A percentile compares a stretch with the other conserved stretches of the same genome.
Evolutionary conservation across 2,797 vertebrate genomes (phyloP).

Genomic region (Chaunax sp.): DNA sequence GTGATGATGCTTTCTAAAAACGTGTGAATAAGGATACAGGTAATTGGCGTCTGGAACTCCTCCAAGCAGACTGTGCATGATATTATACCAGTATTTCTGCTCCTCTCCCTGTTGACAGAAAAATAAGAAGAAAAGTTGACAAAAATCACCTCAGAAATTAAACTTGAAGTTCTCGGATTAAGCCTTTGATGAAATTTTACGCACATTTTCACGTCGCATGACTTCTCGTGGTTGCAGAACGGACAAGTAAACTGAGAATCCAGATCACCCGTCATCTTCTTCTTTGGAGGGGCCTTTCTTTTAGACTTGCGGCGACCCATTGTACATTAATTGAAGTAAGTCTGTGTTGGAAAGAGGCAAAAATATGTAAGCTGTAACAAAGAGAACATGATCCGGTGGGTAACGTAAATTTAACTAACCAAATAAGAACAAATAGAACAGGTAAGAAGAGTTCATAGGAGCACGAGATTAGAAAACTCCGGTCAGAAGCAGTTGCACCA

Average conservation of each 20-base stretch:
- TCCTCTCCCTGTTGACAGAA: conserved; percentile 87
- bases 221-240: conserved; percentile 97
- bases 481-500: neutral
- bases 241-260: conserved; percentile 95
- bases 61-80: conserved; percentile 95
- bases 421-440: no score
- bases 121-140: neutral
- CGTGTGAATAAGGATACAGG: conserved; percentile 89
- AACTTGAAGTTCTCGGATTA: accelerated
- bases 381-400: neutral
- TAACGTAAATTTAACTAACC: no score
- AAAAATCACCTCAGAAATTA: neutral
- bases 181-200: neutral
- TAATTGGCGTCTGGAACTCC: conserved; percentile 96
- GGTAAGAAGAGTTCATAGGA: neutral
- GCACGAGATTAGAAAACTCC: neutral
- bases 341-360: conserved; percentile 14
- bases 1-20: neutral
- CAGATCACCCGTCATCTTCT: conserved; percentile 92
- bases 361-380: neutral
- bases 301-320: conserved; percentile 96
- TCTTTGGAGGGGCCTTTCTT: conserved; percentile 93
- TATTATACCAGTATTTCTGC: conserved; percentile 93
- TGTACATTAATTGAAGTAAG: conserved; percentile 5
- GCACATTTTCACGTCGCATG: conserved; percentile 96